phyloP scores from a whole-genome alignment of 2,113 vertebrate genomes.

The Centropus unirufus region DNA sequence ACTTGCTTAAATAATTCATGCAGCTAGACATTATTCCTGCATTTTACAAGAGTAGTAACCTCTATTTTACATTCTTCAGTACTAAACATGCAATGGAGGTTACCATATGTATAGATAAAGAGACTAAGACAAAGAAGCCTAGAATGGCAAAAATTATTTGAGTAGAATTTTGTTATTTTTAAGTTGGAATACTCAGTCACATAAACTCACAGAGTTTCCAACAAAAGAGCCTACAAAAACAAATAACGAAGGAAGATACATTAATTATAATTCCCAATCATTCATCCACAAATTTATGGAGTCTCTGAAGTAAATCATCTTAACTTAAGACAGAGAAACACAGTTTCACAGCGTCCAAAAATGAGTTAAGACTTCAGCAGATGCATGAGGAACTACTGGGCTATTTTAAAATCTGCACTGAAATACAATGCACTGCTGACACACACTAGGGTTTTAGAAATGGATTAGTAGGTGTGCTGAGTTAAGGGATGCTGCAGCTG shows the following conservation, averaged over 20 bases:
- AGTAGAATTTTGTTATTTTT: slow-evolving; percentile 1
- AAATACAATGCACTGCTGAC: slow-evolving; percentile 67
- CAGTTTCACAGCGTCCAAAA: slow-evolving; percentile 52
- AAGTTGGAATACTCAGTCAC: neutral
- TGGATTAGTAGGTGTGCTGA: slow-evolving; percentile 78
- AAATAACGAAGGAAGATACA: neutral
- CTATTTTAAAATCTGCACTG: slow-evolving; percentile 62
- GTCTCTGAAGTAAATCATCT: slow-evolving; percentile 46
- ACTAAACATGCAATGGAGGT: slow-evolving; percentile 35
- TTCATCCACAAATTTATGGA: slow-evolving; percentile 21
- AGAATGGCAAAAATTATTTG: slow-evolving; percentile 55
- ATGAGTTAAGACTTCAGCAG: slow-evolving; percentile 63
- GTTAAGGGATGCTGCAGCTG: slow-evolving; percentile 79
- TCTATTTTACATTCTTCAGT: slow-evolving; percentile 51
- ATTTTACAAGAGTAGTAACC: slow-evolving; percentile 62
- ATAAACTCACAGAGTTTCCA: slow-evolving; percentile 27
- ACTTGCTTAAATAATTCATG: slow-evolving; percentile 68
- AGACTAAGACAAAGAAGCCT: slow-evolving; percentile 51
- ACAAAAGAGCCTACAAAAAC: slow-evolving; percentile 11
- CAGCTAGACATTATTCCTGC: slow-evolving; percentile 57
- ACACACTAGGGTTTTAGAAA: slow-evolving; percentile 72
- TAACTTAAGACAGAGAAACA: slow-evolving; percentile 28
- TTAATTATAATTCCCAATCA: slow-evolving; percentile 41
- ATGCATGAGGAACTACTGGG: slow-evolving; percentile 55
- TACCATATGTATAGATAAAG: slow-evolving; percentile 14